These are phyloP conservation scores for Calliopum simillimum DNA, from an alignment of 2,888 invertebrate genomes.

Conservation along the genomic window DNA sequence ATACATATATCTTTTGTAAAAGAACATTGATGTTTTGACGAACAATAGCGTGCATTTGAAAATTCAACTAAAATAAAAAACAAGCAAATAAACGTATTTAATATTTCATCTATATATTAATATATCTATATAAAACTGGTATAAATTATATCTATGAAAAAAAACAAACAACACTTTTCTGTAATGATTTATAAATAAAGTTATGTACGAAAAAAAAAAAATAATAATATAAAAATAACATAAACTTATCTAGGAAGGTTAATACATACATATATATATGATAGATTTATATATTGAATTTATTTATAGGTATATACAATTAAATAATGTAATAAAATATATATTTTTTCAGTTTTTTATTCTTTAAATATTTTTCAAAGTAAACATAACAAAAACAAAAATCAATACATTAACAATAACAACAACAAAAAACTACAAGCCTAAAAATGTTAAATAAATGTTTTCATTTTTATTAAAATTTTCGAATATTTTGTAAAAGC, in stretches of 20 bases:
- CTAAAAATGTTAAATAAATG: slow-evolving; percentile 37
- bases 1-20: no score
- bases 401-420: slow-evolving; percentile 17
- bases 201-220: slow-evolving; percentile 17
- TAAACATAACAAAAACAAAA: slow-evolving; percentile 36
- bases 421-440: slow-evolving; percentile 25
- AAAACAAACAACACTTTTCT: slow-evolving; percentile 17
- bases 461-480: slow-evolving; percentile 48
- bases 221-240: neutral
- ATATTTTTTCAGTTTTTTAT: slow-evolving; percentile 29
- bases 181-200: slow-evolving; percentile 18
- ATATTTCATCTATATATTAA: slow-evolving; percentile 14
- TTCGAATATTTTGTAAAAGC: slow-evolving; percentile 52
- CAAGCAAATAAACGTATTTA: neutral
- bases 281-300: slow-evolving; percentile 33
- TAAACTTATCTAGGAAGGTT: slow-evolving; percentile 29
- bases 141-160: neutral
- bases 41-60: no score
- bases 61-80: no score
- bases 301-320: slow-evolving; percentile 30
- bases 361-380: slow-evolving; percentile 26
- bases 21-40: no score
- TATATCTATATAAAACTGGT: slow-evolving; percentile 11
- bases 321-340: slow-evolving; percentile 32
- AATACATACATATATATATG: slow-evolving; percentile 27